Evolutionary conservation across 2,113 vertebrate genomes (phyloP).

Genomic region (Hemiscyllium ocellatum): DNA sequence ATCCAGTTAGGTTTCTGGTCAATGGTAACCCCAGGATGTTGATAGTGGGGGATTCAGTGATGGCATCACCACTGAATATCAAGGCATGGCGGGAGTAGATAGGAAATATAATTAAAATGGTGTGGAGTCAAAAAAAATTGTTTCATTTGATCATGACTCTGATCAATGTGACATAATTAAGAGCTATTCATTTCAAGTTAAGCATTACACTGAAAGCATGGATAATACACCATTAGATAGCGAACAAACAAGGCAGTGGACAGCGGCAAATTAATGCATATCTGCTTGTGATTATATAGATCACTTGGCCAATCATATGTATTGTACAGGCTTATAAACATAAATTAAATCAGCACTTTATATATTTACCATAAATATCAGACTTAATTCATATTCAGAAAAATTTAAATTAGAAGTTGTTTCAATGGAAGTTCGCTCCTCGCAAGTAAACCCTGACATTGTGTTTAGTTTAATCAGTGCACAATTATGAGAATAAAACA

Average conservation of each 20-base stretch:
- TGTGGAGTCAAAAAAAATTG: not conserved
- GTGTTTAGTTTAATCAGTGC: not conserved
- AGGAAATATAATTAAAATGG: not conserved
- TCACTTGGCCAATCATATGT: too few species aligned
- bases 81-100: not conserved
- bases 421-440: not conserved
- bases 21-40: too few species aligned
- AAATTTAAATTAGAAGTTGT: not conserved
- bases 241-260: not conserved
- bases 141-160: not conserved
- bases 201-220: not conserved
- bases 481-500: not conserved
- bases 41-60: too few species aligned
- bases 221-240: not conserved
- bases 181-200: not conserved
- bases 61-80: too few species aligned
- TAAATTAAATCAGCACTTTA: not conserved
- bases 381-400: not conserved
- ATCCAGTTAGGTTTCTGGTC: too few species aligned
- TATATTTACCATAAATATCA: not conserved
- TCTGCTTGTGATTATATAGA: not conserved
- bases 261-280: not conserved
- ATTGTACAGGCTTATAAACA: not conserved
- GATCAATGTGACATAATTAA: not conserved
- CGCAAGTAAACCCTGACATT: not conserved